Evolutionary conservation across 2,113 vertebrate genomes (phyloP), one percentile per base, ranked within the genome.

Genomic region (Carassius carassius): DNA sequence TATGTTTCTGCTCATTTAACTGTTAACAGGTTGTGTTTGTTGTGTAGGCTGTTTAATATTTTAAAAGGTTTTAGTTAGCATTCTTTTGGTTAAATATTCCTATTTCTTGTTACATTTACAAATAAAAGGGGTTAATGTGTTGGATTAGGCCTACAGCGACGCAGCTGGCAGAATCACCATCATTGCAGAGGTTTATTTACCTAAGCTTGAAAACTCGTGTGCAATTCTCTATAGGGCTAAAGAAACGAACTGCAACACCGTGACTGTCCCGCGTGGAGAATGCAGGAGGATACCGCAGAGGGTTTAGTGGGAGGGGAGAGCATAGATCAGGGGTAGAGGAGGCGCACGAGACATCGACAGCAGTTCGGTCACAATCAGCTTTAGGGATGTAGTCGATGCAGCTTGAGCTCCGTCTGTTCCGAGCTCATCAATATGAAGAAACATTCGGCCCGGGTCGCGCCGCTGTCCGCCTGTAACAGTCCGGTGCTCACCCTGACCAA

Each of bases 401-500:
- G 92, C 79, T 84, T 77, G 94, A 93, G 94, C 95, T 96, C 94
- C 91, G 90, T 90, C 93, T 90, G 88, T 91, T 29, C 93, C 92
- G 94, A 95, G 94, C 93, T 95, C 95, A 93, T 92, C 92, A 94
- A 69, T 16, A 98, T 98, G 97, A 98, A 97, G 96, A 98, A 98
- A 89, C 97, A 98, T 89, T 98, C 97, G 85, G 97, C 97, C 87
- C 92, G 97, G 94, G 97, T 98, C 75, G 96, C 97, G 92, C 97
- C 97, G 85, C 96, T 97, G 92, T 97, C 97, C 92, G 97, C 97
- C 86, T 98, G 97, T 94, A 97, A 98, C 94, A 98, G 97, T 84
- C 97, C 97, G 86, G 97, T 98, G 86, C 96, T 98, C 92, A 98
- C 97, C 91, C 95, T 98, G 92, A 97, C 97, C 94, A 97, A 97